phyloP scores from a whole-genome alignment of 1,140 invertebrate species.

The Caenorhabditis latens region DNA sequence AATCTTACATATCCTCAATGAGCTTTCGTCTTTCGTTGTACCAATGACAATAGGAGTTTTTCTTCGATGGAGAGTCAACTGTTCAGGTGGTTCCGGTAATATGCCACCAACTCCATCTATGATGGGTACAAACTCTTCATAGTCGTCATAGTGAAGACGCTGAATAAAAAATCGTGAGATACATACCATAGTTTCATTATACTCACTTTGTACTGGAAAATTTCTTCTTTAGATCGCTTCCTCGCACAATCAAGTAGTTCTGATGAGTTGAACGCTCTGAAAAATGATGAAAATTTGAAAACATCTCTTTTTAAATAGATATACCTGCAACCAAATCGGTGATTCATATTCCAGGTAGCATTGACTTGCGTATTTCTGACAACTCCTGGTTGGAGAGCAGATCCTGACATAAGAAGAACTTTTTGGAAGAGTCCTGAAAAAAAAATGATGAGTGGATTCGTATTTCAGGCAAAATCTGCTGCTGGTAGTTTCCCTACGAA shows the following conservation, averaged over 20 bases:
- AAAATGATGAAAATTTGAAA: slow-evolving; percentile 10
- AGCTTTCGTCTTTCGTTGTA: slow-evolving; percentile 75
- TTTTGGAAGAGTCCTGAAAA: slow-evolving; percentile 85
- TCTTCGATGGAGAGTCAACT: slow-evolving; percentile 68
- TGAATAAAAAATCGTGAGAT: slow-evolving; percentile 58
- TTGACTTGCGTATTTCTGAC: slow-evolving; percentile 76
- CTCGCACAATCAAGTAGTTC: slow-evolving; percentile 76
- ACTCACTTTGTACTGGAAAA: slow-evolving; percentile 72
- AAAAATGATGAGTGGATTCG: neutral
- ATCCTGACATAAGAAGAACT: slow-evolving; percentile 93
- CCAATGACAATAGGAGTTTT: slow-evolving; percentile 76
- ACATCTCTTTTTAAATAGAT: neutral
- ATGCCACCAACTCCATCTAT: slow-evolving; percentile 75
- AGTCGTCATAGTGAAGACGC: slow-evolving; percentile 69
- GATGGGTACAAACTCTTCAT: slow-evolving; percentile 76
- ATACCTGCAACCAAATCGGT: slow-evolving; percentile 71
- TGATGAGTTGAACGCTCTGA: slow-evolving; percentile 76
- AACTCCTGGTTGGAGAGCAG: slow-evolving; percentile 89
- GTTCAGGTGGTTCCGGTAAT: slow-evolving; percentile 75
- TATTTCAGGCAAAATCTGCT: neutral
- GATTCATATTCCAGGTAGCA: slow-evolving; percentile 76
- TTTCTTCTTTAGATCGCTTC: slow-evolving; percentile 77
- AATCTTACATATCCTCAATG: slow-evolving; percentile 71
- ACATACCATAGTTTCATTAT: neutral
- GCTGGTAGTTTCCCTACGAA: slow-evolving; percentile 78